A percentile compares a stretch with the other conserved stretches of the same genome.
Evolutionary conservation across 2,113 vertebrate genomes (phyloP).

Genomic region (Zosterops japonicus): DNA sequence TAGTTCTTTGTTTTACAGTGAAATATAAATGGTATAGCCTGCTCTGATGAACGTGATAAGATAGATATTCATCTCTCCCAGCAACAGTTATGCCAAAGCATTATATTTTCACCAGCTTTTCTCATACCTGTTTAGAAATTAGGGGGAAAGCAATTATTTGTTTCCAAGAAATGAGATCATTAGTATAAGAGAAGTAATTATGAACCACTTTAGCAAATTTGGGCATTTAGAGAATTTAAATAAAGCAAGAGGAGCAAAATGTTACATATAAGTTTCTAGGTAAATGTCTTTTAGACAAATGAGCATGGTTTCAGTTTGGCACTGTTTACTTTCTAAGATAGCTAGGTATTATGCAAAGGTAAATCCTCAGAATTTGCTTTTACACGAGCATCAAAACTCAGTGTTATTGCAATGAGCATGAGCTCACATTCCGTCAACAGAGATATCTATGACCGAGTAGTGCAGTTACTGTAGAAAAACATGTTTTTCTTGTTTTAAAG

Average conservation of each 20-base stretch:
- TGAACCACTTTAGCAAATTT: background rate
- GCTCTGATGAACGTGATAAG: background rate
- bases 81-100: background rate
- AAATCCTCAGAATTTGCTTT: background rate
- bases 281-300: background rate
- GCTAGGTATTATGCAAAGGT: background rate
- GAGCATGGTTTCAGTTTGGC: background rate
- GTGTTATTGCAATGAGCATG: background rate
- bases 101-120: background rate
- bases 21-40: slow-evolving; percentile 25
- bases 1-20: slow-evolving; percentile 58
- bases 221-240: slow-evolving; percentile 3
- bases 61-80: background rate
- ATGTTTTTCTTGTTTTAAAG: background rate
- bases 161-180: background rate
- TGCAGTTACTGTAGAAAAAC: background rate
- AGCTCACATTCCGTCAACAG: background rate
- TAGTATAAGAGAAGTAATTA: slow-evolving; percentile 14
- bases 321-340: background rate
- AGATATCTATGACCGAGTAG: background rate
- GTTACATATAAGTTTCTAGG: background rate
- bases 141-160: background rate
- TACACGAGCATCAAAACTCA: background rate
- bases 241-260: background rate
- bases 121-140: background rate